Evolutionary conservation across 2,888 invertebrate species (phyloP).

Genomic region (Dysmachus trigonus): DNA sequence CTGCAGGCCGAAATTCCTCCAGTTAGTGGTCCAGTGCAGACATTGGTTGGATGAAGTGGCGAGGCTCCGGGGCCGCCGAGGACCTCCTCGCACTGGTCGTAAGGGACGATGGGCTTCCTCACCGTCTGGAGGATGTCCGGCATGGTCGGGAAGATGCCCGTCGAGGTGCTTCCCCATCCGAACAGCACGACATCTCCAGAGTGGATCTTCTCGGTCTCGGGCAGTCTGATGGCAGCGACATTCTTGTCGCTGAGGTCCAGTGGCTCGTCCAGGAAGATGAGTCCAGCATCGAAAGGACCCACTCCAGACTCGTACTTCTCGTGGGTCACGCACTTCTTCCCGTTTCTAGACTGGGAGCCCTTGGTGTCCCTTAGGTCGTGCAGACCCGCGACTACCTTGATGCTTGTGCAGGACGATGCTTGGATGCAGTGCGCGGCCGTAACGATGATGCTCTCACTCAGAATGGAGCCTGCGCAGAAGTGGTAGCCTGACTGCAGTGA

Average conservation of each 20-base stretch:
- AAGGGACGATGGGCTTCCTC: constrained; percentile 56
- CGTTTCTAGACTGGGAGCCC: constrained; percentile 57
- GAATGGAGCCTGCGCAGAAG: constrained; percentile 65
- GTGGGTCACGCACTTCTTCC: not conserved
- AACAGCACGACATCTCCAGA: constrained; percentile 59
- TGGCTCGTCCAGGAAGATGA: constrained; percentile 60
- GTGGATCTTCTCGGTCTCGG: constrained; percentile 55
- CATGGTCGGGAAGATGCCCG: constrained; percentile 52
- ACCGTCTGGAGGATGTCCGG: constrained; percentile 58
- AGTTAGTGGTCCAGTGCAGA: constrained; percentile 65
- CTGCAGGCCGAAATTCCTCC: constrained; percentile 65
- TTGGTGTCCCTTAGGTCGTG: constrained; percentile 57
- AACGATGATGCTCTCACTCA: constrained; percentile 60
- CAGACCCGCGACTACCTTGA: constrained; percentile 63
- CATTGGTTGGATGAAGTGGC: constrained; percentile 57
- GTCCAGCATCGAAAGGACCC: constrained; percentile 67
- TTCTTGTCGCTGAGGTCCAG: constrained; percentile 54
- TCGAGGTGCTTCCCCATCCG: constrained; percentile 62
- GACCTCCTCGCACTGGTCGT: constrained; percentile 52
- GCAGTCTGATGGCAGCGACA: constrained; percentile 61
- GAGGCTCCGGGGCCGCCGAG: constrained; percentile 50
- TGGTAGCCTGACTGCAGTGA: constrained; percentile 53
- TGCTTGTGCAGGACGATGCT: constrained; percentile 53
- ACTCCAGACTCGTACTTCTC: constrained; percentile 58
- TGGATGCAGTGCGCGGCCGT: constrained; percentile 62